Conservation (phyloP, 1,140 invertebrate species). For the Heliconius eleuchia region DNA sequence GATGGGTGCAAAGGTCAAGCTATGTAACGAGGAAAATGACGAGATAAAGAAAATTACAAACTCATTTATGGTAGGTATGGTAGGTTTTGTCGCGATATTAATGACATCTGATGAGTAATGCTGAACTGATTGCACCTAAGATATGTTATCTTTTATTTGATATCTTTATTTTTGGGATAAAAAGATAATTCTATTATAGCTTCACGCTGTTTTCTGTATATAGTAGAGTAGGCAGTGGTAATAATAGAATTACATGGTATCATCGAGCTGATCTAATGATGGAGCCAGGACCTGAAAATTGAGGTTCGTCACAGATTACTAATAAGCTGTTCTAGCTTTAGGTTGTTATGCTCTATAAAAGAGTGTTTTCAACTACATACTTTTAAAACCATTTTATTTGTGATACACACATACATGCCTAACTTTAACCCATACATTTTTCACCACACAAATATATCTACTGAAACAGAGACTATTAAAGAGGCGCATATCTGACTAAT, state of each 20-base stretch:
- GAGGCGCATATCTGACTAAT: background rate
- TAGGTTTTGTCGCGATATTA: background rate
- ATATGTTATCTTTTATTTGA: background rate
- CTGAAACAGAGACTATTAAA: background rate
- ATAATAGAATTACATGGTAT: too few relatives aligned
- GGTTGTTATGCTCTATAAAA: too few relatives aligned
- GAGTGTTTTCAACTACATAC: too few relatives aligned
- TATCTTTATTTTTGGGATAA: background rate
- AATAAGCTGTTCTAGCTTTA: too few relatives aligned
- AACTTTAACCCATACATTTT: too few relatives aligned
- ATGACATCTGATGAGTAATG: background rate
- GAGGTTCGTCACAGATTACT: too few relatives aligned
- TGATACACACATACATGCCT: too few relatives aligned
- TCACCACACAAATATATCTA: background rate
- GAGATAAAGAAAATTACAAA: background rate
- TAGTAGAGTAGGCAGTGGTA: too few relatives aligned
- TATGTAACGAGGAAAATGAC: background rate
- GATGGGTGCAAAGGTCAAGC: background rate
- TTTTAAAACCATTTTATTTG: too few relatives aligned
- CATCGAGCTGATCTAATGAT: too few relatives aligned
- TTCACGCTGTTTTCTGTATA: too few relatives aligned
- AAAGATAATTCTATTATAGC: background rate
- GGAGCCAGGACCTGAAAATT: too few relatives aligned
- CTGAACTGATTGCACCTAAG: background rate
- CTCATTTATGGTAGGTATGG: conserved; percentile 5